Evolutionary conservation across 92 coral and sea anemone species (phyloP), one percentile per base, ranked within the genome.

Genomic region (Pocillopora meandrina): DNA sequence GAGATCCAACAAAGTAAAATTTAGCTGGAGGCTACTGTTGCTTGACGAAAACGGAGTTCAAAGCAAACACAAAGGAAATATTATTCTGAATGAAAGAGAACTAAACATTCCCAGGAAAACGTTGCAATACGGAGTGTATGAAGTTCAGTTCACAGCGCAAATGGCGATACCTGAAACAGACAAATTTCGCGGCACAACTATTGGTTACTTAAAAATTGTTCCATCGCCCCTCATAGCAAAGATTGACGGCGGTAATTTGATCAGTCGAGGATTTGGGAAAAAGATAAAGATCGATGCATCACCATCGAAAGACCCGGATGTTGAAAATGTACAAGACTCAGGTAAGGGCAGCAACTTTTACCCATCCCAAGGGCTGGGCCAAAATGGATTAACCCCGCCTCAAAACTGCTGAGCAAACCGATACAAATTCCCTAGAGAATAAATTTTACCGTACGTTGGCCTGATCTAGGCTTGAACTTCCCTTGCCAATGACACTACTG

Each of bases 221-320:
- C 87, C 90, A 23, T 86, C 92, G 5, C 87, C 76, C 2, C 86
- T 90, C 59, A 35, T 66, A 14, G 92, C 92, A 14, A 86, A 59
- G 71, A 74, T 90, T 47, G 77, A 85, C 15, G 92, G 92, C 19
- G 92, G 90, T 5, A 81, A 76, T 56, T 77, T 82, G 61, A 59
- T 90, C 9, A 82, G 90, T 55, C 87, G 90, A 68, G 92, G 90
- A 56, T 81, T 86, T 90, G 92, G 92, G 36, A 82, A 62, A 57
- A 71, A 75, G 18, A n/a, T 86, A 26, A 71, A 35, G 36, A 26
- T 90, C 16, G 73, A 90, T 70, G 92, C 82, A 20, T 81, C 92
- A 9, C 61, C 20, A 80, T 90, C 92, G 5, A 76, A 83, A 52
- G 92, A 90, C 79, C 87, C 86, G 31, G 92, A 90, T 75, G 71